Percentiles rank a stretch among this genome's conserved stretches.
Evolutionary conservation across 2,113 vertebrate species (phyloP).

Genomic region (Gymnobelideus leadbeateri): DNA sequence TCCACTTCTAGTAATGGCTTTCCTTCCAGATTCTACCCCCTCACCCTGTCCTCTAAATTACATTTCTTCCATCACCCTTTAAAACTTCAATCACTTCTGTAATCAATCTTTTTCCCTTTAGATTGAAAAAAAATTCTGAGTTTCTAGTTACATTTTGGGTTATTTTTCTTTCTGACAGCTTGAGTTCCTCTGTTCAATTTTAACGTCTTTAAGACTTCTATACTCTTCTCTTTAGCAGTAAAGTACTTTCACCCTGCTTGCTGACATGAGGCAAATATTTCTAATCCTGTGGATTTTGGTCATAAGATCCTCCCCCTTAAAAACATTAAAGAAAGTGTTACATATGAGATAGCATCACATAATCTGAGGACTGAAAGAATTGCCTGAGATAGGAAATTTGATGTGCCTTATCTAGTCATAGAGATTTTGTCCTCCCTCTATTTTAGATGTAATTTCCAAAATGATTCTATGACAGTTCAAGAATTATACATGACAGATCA

Average conservation of each 20-base stretch:
- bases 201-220: background rate
- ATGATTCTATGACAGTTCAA: background rate
- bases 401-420: background rate
- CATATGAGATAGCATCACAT: background rate
- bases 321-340: background rate
- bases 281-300: background rate
- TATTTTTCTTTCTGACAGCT: conserved; percentile 22
- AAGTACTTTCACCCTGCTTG: background rate
- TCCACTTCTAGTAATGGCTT: background rate
- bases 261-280: background rate
- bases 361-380: background rate
- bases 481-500: background rate
- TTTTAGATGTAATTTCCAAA: background rate
- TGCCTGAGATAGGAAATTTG: background rate
- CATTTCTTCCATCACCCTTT: background rate
- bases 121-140: background rate
- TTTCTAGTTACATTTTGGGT: background rate
- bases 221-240: background rate
- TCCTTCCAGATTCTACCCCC: background rate
- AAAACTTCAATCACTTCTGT: background rate
- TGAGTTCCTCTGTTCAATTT: conserved; percentile 31
- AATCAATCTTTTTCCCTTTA: conserved; percentile 40
- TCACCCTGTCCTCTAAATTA: background rate
- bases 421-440: background rate
- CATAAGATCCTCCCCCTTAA: background rate